Base-by-base conservation (phyloP, 2,888 invertebrate species). In the Sinodicranocentrus sp. region DNA sequence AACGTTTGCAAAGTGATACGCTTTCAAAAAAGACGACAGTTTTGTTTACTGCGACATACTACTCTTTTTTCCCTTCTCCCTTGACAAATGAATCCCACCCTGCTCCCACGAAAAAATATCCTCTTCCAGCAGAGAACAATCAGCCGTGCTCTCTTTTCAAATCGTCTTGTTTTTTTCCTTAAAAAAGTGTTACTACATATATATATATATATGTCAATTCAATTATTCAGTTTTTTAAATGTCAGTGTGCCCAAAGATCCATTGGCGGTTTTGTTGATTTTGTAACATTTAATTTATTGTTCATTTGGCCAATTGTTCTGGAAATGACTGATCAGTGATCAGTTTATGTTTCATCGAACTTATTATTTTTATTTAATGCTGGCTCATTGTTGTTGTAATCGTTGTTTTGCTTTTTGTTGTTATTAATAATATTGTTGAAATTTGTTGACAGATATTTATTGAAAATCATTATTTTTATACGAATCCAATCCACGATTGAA, bases 381-480 rank as follows among this genome's bases (percentile, higher is more conserved):
- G 87, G 87, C 87, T 88, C 87, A 88, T 88, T 88, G 87, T 88
- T 88, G 86, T 83, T 84, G 84, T 75, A 83, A 85, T 83, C n/a
- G n/a, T n/a, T 84, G 65, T 82, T 54, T 83, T 75, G 61, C 67
- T 65, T 73, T 77, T 84, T 85, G 67, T 82, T 85, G 83, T 85
- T 86, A 80, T 76, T 85, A 78, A 83, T 85, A 86, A 86, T 86
- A 80, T 88, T 88, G 70, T 82, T 84, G 54, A 79, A 86, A 67
- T 65, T 82, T 86, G 84, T 84, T 80, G 80, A 83, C 52, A 79
- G 44, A 86, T 87, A 87, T 87, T 87, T 87, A 87, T 87, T 87
- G 84, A 85, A 75, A 85, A 86, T 79, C 57, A 67, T 77, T 82
- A 82, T 85, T 80, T 85, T 79, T 83, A 75, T 82, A 82, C 57